A percentile compares a stretch with the other conserved stretches of the same genome.
Evolutionary conservation across 2,113 vertebrate species (phyloP).

Genomic region (Cacatua alba): DNA sequence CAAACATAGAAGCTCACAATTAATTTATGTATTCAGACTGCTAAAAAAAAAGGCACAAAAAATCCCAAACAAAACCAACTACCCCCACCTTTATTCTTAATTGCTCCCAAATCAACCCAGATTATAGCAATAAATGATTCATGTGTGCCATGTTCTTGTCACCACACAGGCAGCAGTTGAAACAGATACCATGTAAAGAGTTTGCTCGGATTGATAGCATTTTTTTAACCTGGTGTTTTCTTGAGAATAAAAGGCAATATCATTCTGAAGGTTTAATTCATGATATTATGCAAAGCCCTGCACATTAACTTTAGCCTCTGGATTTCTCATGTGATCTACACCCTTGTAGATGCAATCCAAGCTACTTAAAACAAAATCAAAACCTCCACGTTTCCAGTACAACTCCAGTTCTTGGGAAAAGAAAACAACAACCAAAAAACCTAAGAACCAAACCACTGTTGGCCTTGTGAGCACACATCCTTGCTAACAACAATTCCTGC

Average conservation of each 20-base stretch:
- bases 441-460: not conserved
- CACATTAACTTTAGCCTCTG: not conserved
- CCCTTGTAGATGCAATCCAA: not conserved
- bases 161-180: not conserved
- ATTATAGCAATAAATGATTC: not conserved
- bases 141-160: not conserved
- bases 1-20: not conserved
- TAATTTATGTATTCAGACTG: not conserved
- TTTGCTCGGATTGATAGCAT: not conserved
- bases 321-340: not conserved
- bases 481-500: not conserved
- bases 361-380: not conserved
- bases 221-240: not conserved
- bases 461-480: not conserved
- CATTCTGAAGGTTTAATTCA: not conserved
- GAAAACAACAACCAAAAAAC: not conserved
- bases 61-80: not conserved
- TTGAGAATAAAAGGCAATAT: not conserved
- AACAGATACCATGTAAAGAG: not conserved
- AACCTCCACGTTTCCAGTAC: not conserved
- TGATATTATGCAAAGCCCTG: not conserved
- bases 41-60: not conserved
- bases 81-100: not conserved
- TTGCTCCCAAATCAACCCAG: not conserved
- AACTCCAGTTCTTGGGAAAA: not conserved